Percentiles rank a stretch among this genome's conserved stretches.
phyloP scores from a whole-genome alignment of 2,888 invertebrate species.

The Trichogramma evanescens region DNA sequence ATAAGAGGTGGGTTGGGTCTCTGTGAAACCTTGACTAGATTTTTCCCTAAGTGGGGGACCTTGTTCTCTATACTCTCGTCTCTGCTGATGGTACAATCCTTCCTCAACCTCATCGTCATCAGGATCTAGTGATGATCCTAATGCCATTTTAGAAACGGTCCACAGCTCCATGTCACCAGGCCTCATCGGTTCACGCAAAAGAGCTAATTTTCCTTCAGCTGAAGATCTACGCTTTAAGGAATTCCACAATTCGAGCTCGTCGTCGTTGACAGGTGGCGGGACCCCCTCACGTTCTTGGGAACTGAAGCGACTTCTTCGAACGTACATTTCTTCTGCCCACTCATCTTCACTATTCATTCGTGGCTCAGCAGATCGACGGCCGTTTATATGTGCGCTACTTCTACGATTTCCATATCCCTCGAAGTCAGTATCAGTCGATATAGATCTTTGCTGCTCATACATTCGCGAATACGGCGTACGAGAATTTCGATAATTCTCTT shows the following conservation, averaged over 20 bases:
- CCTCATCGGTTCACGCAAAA: conserved; percentile 34
- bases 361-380: conserved; percentile 21
- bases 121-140: conserved; percentile 38
- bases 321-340: conserved; percentile 40
- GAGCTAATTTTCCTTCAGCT: conserved; percentile 42
- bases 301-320: conserved; percentile 29
- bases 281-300: conserved; percentile 25
- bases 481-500: conserved; percentile 26
- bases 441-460: conserved; percentile 26
- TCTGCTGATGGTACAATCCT: conserved; percentile 19
- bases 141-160: conserved; percentile 38
- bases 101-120: conserved; percentile 34
- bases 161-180: conserved; percentile 40
- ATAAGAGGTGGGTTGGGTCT: conserved; percentile 32
- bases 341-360: conserved; percentile 38
- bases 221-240: conserved; percentile 39
- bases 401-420: conserved; percentile 20
- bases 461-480: conserved; percentile 26
- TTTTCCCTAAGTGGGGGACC: conserved; percentile 31
- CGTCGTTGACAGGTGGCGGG: conserved; percentile 19
- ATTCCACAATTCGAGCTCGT: conserved; percentile 31
- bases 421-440: conserved; percentile 39
- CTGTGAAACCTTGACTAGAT: conserved; percentile 28
- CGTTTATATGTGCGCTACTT: conserved; percentile 9
- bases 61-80: conserved; percentile 32